Evolutionary conservation across 2,888 invertebrate species (phyloP).

Genomic region (Harpagoxenus sublaevis): DNA sequence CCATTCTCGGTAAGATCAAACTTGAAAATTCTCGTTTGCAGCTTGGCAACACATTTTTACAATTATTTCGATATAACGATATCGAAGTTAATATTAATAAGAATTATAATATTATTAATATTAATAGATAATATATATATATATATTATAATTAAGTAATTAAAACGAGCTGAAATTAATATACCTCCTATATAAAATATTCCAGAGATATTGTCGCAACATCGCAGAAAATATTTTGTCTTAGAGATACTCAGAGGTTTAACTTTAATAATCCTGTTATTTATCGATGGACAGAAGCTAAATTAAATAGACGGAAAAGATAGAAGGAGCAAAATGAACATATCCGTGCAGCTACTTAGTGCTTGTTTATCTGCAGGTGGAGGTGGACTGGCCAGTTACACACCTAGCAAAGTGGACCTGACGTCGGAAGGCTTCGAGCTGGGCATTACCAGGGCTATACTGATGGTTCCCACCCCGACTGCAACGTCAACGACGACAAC

Average conservation of each 20-base stretch:
- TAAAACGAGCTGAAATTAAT: neutral
- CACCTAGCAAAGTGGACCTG: conserved; percentile 92
- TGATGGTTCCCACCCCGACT: conserved; percentile 68
- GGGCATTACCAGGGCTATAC: conserved; percentile 90
- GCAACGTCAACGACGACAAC: conserved; percentile 52
- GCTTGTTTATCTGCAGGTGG: conserved; percentile 77
- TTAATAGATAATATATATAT: neutral
- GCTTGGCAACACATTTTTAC: neutral
- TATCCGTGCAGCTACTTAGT: neutral
- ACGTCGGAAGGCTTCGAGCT: conserved; percentile 91
- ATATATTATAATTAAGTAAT: neutral
- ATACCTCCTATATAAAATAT: neutral
- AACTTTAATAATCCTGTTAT: neutral
- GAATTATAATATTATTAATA: neutral
- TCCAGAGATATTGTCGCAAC: neutral
- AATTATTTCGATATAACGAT: neutral
- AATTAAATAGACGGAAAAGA: neutral
- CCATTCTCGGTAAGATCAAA: conserved; percentile 81
- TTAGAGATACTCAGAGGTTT: neutral
- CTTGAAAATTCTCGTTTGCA: neutral
- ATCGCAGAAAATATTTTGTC: neutral
- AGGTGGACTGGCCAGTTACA: conserved; percentile 91
- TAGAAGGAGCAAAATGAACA: neutral
- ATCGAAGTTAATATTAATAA: neutral
- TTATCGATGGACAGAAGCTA: neutral